Base-by-base conservation (phyloP, 2,888 invertebrate species). In the Sarcophaga subvicina region DNA sequence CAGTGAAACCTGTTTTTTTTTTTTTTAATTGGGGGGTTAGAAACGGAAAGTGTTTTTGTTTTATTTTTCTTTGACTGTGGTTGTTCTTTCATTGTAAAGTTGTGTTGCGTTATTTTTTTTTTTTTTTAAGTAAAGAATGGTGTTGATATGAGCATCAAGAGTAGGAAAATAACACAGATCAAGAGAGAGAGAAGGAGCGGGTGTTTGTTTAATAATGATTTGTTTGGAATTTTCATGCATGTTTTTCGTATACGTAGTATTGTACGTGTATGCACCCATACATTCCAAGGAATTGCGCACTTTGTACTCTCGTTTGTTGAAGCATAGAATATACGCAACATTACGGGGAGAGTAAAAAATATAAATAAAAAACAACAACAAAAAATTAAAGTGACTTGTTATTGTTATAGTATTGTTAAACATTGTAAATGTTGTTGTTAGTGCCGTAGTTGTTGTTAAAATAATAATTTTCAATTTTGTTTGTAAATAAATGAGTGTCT, bases 21-120 rank as follows among this genome's bases (percentile, higher is more conserved):
- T 37, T 37, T 37, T 37, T 37, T 37, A 37, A 37, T 37, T 37
- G 22, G 47, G 62, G 69, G 59, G 22, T 73, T 69, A 47, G 79
- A 87, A 87, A 87, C 81, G 71, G 84, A 87, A 84, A 87, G 84
- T 84, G 87, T 87, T 84, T 87, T 83, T 66, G 49, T 71, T 59
- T 82, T 54, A 37, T 73, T 60, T 78, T 20, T 79, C 17, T 64
- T 59, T 72, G 17, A 64, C 27, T 59, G 54, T 17, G 63, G 49
- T 20, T 79, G 20, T 5, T 54, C 54, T 54, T 49, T 27, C 59
- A 37, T 73, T 69, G 71, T 62, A 79, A 63, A 66, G 71, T 72
- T 73, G 77, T 73, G 37, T 67, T 83, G 77, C 0, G 12, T 49
- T 49, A 2, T 66, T 12, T 5, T 20, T 67, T 37, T 20, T 10